Evolutionary conservation across 2,113 vertebrate species (phyloP).

Genomic region (Sminthopsis crassicaudata): DNA sequence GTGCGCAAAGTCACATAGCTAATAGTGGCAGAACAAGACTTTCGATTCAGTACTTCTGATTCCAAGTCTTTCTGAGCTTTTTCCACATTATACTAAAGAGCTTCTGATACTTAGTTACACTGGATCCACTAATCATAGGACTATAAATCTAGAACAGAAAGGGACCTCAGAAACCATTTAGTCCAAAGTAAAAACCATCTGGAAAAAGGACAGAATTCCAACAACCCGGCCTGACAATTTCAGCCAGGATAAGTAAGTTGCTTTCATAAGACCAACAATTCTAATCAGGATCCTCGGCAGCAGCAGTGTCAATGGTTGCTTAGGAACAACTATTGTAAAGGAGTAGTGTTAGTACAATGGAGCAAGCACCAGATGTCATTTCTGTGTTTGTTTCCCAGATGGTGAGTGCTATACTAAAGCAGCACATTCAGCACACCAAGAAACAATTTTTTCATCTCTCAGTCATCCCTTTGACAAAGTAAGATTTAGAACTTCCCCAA

Average conservation of each 20-base stretch:
- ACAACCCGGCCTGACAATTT: not conserved
- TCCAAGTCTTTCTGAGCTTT: not conserved
- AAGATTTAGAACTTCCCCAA: not conserved
- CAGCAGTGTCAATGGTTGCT: not conserved
- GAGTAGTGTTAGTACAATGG: not conserved
- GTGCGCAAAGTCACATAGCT: not conserved
- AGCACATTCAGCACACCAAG: not conserved
- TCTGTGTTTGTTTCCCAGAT: not conserved
- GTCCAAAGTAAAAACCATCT: not conserved
- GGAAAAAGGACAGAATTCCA: not conserved
- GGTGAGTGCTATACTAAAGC: not conserved
- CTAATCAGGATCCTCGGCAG: not conserved
- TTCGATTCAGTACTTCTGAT: not conserved
- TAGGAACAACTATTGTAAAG: not conserved
- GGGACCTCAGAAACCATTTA: not conserved
- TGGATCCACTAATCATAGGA: not conserved
- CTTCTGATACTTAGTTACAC: not conserved
- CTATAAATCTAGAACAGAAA: not conserved
- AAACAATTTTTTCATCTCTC: constrained; percentile 1
- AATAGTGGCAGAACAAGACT: not conserved
- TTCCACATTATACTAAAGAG: not conserved
- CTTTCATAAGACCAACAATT: not conserved
- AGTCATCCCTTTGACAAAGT: not conserved
- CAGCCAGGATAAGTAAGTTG: not conserved
- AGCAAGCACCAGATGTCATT: not conserved